Evolutionary conservation across 2,113 vertebrate species (phyloP).

Genomic region (Lophotis ruficrista): DNA sequence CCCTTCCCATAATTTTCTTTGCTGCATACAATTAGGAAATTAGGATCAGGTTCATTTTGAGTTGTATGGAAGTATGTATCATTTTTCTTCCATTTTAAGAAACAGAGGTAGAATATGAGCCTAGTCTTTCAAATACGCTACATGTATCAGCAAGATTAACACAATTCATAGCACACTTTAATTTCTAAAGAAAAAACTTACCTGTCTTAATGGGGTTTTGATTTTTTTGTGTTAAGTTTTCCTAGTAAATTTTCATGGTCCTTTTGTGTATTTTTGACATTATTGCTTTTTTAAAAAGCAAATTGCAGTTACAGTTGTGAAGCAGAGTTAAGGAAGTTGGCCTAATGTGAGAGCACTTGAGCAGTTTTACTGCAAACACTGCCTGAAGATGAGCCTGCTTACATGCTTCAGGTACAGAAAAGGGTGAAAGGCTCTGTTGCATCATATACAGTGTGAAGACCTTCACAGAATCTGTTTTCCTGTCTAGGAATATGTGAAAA

Average conservation of each 20-base stretch:
- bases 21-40: neutral
- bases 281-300: neutral
- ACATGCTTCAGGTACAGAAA: neutral
- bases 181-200: neutral
- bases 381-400: neutral
- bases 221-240: neutral
- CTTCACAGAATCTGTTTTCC: neutral
- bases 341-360: neutral
- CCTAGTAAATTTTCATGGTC: neutral
- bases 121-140: neutral
- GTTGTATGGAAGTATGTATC: neutral
- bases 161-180: neutral
- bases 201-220: neutral
- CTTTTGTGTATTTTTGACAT: neutral
- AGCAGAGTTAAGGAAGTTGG: neutral
- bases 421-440: neutral
- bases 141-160: neutral
- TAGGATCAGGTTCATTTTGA: neutral
- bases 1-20: neutral
- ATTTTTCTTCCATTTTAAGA: neutral
- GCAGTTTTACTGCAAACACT: neutral
- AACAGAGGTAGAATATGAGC: neutral
- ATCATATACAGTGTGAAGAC: neutral
- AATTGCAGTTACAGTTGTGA: neutral
- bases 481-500: neutral